phyloP scores from a whole-genome alignment of 2,888 invertebrate species.

The Cryptus viduatorius region DNA sequence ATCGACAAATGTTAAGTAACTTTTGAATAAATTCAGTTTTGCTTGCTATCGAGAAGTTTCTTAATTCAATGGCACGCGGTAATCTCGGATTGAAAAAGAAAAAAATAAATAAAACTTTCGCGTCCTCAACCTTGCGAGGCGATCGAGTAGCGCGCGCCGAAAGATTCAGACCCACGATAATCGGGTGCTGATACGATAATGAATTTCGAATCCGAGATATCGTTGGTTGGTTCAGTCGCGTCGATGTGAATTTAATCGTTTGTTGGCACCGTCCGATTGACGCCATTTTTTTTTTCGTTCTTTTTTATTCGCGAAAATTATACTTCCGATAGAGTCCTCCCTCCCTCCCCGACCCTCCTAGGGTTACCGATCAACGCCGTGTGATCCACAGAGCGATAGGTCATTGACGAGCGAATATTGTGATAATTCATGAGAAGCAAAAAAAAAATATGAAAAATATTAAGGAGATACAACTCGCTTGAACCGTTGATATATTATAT shows the following conservation, averaged over 20 bases:
- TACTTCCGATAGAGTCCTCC: background rate
- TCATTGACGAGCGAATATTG: conserved; percentile 62
- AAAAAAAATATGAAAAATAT: conserved; percentile 25
- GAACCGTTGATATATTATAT: conserved; percentile 31
- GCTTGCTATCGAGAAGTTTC: background rate
- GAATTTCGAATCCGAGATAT: conserved; percentile 13
- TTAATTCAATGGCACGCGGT: conserved; percentile 6
- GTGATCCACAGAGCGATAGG: conserved; percentile 32
- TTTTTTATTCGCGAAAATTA: conserved; percentile 11
- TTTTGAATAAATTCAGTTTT: background rate
- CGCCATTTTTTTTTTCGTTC: background rate
- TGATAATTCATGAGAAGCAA: conserved; percentile 62
- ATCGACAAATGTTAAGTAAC: background rate
- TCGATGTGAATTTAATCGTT: background rate
- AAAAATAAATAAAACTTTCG: background rate
- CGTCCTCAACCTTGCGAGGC: conserved; percentile 36
- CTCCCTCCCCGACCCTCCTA: background rate
- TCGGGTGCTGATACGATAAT: conserved; percentile 7
- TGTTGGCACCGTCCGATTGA: conserved; percentile 21
- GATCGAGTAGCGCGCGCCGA: background rate
- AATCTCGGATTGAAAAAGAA: background rate
- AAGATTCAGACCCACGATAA: conserved; percentile 21
- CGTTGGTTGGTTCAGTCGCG: conserved; percentile 11
- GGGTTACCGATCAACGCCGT: conserved; percentile 8
- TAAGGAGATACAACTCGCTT: conserved; percentile 42